phyloP scores from a whole-genome alignment of 2,113 vertebrate species.

The Rissa tridactyla region DNA sequence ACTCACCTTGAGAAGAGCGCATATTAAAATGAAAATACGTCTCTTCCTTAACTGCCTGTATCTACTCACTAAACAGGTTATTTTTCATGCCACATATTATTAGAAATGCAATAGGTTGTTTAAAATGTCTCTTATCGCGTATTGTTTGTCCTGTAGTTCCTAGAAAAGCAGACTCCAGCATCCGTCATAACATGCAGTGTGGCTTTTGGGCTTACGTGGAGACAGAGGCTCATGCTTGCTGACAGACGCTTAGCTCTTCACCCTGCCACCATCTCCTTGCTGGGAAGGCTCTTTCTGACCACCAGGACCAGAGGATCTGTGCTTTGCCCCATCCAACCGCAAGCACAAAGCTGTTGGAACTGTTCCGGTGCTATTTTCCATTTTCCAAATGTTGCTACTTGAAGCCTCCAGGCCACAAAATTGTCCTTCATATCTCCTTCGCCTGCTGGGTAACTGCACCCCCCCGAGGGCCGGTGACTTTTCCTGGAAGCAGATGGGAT shows the following conservation, averaged over 20 bases:
- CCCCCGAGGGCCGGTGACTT: not conserved
- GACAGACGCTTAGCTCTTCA: accelerated
- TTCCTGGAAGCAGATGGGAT: not conserved
- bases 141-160: not conserved
- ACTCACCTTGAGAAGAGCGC: not conserved
- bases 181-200: accelerated
- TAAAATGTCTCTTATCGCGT: not conserved
- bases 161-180: not conserved
- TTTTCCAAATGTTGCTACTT: not conserved
- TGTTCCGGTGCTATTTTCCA: not conserved
- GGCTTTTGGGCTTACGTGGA: accelerated
- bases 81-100: not conserved
- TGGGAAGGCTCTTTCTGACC: not conserved
- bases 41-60: not conserved
- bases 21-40: not conserved
- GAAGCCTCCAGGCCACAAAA: not conserved
- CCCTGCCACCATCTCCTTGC: not conserved
- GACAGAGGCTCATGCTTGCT: accelerated
- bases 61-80: not conserved
- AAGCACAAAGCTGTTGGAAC: not conserved
- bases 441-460: not conserved
- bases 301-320: accelerated
- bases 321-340: not conserved
- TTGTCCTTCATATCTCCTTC: not conserved
- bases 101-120: not conserved